Base-by-base conservation (phyloP, 2,797 vertebrate genomes). In the Macroramphosus scolopax region DNA sequence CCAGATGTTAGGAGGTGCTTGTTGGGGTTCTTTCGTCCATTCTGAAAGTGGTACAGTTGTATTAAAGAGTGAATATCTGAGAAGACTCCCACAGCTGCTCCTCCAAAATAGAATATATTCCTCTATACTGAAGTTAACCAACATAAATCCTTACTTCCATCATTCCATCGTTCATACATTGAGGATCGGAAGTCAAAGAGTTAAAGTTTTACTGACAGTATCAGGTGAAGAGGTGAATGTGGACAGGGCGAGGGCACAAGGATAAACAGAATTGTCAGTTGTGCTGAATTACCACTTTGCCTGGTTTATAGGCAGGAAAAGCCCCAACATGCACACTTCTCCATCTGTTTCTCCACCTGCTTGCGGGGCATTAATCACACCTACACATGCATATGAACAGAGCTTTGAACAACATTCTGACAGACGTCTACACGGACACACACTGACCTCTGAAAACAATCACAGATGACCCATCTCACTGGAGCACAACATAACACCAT, bases 301-400 rank as follows among this genome's bases (percentile, higher is more conserved):
- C 24, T 20, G 18, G 34, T 32, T 48, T 35, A 35, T 31, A 42
- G 22, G 55, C 25, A 47, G 18, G 44, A 56, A n/a, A 39, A 37
- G 40, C 56, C 39, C 22, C 22, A 51, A 51, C 49, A 48, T 57
- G 40, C 35, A 57, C 58, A 71, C 32, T 32, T 44, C 43, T 68
- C 74, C 72, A 78, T 69, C 68, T 71, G 78, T 57, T 69, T 67
- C 45, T 57, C 57, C 73, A 71, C 76, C 64, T 80, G 76, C 61
- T 68, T 42, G 13, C 49, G 51, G 57, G 63, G 56, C 59, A 77
- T 69, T 73, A 54, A 57, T 80, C 73, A 78, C 67, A 68, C 57
- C 15, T 54, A 43, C 69, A 68, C 42, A 30, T 5, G 4, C 52
- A 60, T 38, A 66, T 5, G 33, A 24, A 48, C 59, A 3, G 34